These are phyloP conservation scores for Serranus cabrilla DNA, from an alignment of 2,797 vertebrate species.

Conservation along the genomic window DNA sequence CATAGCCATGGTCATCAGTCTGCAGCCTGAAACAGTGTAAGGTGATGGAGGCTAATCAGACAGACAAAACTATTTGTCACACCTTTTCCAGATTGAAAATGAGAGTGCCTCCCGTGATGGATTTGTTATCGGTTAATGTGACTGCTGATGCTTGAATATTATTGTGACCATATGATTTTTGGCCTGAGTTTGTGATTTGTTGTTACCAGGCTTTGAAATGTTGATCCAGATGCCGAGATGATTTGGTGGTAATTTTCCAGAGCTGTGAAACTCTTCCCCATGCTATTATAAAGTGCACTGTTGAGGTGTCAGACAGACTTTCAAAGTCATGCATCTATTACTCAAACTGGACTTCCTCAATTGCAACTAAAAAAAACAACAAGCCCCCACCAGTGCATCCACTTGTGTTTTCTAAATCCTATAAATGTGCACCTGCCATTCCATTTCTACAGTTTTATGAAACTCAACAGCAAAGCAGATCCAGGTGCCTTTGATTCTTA, in stretches of 20 bases:
- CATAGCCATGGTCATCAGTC: slow-evolving; percentile 36
- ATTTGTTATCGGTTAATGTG: background rate
- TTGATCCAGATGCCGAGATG: slow-evolving; percentile 33
- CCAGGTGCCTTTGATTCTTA: background rate
- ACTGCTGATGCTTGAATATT: background rate
- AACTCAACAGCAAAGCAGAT: slow-evolving; percentile 7
- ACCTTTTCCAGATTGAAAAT: slow-evolving; percentile 3
- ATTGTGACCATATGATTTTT: background rate
- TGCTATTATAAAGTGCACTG: background rate
- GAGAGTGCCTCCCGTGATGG: background rate
- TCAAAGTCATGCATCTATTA: background rate
- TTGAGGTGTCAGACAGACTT: slow-evolving; percentile 17
- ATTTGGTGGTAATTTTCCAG: background rate
- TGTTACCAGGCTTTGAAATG: slow-evolving; percentile 42
- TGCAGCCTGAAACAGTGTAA: slow-evolving; percentile 29
- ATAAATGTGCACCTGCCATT: slow-evolving; percentile 29
- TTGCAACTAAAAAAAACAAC: slow-evolving; percentile 4
- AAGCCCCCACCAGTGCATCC: background rate
- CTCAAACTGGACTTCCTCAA: slow-evolving; percentile 27
- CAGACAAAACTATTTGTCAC: background rate
- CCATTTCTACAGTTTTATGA: background rate
- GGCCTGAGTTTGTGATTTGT: background rate
- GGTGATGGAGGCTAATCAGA: slow-evolving; percentile 14
- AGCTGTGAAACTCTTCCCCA: background rate
- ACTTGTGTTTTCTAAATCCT: background rate